Base-by-base conservation (phyloP, 2,888 invertebrate species). In the Amiota communis region DNA sequence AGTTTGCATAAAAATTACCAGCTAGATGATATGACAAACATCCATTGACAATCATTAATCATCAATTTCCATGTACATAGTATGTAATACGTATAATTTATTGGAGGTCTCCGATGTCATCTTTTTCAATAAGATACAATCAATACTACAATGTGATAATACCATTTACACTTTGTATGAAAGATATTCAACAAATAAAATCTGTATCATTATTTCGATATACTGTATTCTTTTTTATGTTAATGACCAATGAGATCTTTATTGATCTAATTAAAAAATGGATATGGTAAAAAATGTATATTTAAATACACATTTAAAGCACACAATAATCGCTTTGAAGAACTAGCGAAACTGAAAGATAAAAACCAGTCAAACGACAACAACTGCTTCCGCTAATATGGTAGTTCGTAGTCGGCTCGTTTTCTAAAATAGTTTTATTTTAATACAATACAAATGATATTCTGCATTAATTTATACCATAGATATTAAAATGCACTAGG, bases 191-290 rank as follows among this genome's bases (percentile, higher is more conserved):
- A 68, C 73, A 71, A 78, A 59, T 61, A 75, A 36, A 36, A 36
- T n/a, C n/a, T n/a, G n/a, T 36, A 36, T 36, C 36, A 36, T 36
- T 36, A 36, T 4, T 4, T 36, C 36, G 4, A 36, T 36, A 36
- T 36, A 3, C 1, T n/a, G 23, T 23, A 36, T 36, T 36, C 3
- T 36, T 82, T 82, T 80, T 78, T 77, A 82, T 81, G 79, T 73
- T 72, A 81, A 81, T 82, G 9, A 2, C 67, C 69, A 73, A 74
- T 74, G 61, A 69, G 70, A 74, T 73, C 61, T 70, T 67, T 73
- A 78, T 76, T 79, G 86, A 81, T 86, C 82, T 81, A 82, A 84
- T 86, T 85, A 76, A 79, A 85, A 79, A 76, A 78, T 36, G 8
- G 36, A 36, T 36, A 36, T 36, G 6, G 36, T 36, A 36, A 2